phyloP scores from a whole-genome alignment of 2,888 invertebrate species.

The Cataglyphis cursor region DNA sequence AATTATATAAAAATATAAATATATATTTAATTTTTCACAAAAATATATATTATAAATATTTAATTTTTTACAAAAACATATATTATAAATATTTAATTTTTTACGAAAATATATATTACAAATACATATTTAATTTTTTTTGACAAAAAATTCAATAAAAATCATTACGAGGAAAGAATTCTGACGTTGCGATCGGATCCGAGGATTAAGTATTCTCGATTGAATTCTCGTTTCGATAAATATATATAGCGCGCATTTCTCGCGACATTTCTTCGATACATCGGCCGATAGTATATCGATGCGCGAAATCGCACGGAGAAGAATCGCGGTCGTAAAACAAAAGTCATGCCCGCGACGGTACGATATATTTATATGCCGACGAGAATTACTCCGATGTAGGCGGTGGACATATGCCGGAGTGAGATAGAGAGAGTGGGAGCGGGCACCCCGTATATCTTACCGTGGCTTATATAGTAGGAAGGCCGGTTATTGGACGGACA shows the following conservation, averaged over 20 bases:
- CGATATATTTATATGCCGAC: slow-evolving; percentile 47
- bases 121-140: neutral
- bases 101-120: neutral
- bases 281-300: slow-evolving; percentile 6
- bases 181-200: neutral
- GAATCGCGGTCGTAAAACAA: slow-evolving; percentile 10
- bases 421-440: neutral
- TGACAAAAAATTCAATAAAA: neutral
- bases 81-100: no score
- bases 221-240: neutral
- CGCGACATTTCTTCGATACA: neutral
- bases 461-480: slow-evolving; percentile 68
- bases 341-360: slow-evolving; percentile 54
- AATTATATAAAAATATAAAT: neutral
- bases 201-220: neutral
- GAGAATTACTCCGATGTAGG: slow-evolving; percentile 34
- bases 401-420: slow-evolving; percentile 39
- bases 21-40: neutral
- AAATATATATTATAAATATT: no score
- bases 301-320: neutral
- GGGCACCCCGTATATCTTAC: slow-evolving; percentile 53
- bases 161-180: neutral
- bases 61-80: no score
- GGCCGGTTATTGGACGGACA: slow-evolving; percentile 78
- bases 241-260: slow-evolving; percentile 11